Evolutionary conservation across 1,140 invertebrate genomes (phyloP).

Genomic region (Yoshiicerus persimilis): DNA sequence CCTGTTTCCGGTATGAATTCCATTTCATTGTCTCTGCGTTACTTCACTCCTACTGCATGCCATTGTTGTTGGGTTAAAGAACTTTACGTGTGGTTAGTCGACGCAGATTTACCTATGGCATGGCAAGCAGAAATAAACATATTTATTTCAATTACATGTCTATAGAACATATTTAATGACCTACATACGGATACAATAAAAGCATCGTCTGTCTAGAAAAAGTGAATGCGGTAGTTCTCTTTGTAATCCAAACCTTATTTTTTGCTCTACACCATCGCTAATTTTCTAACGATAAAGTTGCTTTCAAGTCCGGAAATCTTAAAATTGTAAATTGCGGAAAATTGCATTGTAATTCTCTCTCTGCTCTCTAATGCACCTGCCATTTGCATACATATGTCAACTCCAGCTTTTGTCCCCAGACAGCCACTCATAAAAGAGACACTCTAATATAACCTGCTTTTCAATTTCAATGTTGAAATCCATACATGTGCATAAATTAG

Average conservation of each 20-base stretch:
- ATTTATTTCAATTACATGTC: background rate
- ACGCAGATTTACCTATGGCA: background rate
- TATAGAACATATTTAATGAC: background rate
- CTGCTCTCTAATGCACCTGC: background rate
- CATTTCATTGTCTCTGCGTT: background rate
- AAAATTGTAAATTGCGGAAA: background rate
- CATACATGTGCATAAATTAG: background rate
- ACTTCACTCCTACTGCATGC: background rate
- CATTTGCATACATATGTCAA: background rate
- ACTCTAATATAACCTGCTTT: no score
- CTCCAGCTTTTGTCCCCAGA: background rate
- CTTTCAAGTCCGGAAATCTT: background rate
- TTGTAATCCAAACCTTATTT: background rate
- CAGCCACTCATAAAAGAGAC: background rate
- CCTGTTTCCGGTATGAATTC: constrained; percentile 67
- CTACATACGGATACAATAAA: background rate
- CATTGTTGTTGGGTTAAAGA: background rate
- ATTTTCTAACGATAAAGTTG: background rate
- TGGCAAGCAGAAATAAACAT: background rate
- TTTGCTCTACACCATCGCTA: background rate
- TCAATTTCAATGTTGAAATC: background rate
- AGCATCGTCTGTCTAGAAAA: background rate
- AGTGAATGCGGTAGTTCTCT: background rate
- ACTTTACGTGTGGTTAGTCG: background rate
- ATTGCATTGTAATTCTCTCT: background rate